Conservation (phyloP, 2,797 vertebrate species). For the Lagocephalus sceleratus region DNA sequence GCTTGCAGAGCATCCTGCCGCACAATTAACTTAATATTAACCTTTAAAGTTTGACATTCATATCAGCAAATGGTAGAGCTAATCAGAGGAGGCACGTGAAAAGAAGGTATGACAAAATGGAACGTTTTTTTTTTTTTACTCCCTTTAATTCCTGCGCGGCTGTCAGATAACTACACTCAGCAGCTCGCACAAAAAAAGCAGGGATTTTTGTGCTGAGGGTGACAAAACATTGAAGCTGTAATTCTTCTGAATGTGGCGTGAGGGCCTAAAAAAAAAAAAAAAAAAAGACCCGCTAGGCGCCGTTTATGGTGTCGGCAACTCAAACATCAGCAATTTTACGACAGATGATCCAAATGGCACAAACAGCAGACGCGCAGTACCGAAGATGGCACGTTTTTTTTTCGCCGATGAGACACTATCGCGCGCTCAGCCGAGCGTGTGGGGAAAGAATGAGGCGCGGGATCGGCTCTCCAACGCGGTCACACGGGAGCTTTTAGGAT, state of each 20-base stretch:
- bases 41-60: conserved; percentile 55
- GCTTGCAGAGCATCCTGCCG: conserved; percentile 29
- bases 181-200: conserved; percentile 7
- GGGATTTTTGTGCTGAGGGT: background rate
- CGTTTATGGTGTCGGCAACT: conserved; percentile 34
- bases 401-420: conserved; percentile 21
- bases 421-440: conserved; percentile 21
- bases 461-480: conserved; percentile 8
- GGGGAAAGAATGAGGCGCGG: conserved; percentile 1
- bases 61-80: conserved; percentile 20
- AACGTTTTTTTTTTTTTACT: too few relatives aligned
- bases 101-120: conserved; percentile 5
- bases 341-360: conserved; percentile 50
- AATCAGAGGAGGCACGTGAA: conserved; percentile 1
- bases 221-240: conserved; percentile 4
- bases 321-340: conserved; percentile 36
- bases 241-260: conserved; percentile 12
- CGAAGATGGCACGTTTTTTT: background rate
- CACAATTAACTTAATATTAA: conserved; percentile 55
- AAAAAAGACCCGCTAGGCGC: too few relatives aligned
- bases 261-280: conserved; percentile 21
- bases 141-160: background rate
- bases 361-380: conserved; percentile 38
- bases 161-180: background rate
- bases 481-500: conserved; percentile 28